A percentile compares a stretch with the other conserved stretches of the same genome.
Conservation (phyloP, 1,140 invertebrate genomes). For the Leptinotarsa defecta region DNA sequence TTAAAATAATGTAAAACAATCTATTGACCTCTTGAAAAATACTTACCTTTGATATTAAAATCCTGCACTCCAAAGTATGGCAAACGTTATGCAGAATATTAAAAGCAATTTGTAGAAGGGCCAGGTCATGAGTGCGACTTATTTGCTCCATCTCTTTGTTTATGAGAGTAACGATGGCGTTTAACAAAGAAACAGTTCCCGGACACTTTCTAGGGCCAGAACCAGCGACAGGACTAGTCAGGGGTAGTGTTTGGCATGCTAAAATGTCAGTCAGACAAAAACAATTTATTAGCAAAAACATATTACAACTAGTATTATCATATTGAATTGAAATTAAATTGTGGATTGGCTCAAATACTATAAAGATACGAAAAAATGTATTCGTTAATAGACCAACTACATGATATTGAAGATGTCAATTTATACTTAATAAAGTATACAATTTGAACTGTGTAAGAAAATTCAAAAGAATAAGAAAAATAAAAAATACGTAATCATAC, state of each 20-base stretch:
- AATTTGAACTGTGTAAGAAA: no score
- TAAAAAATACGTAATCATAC: no score
- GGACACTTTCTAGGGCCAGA: constrained; percentile 60
- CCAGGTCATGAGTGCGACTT: constrained; percentile 55
- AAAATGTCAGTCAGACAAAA: constrained; percentile 32
- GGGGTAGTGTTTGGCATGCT: constrained; percentile 60
- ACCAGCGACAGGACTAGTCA: constrained; percentile 61
- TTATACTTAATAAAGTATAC: no score
- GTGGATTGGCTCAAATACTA: no score
- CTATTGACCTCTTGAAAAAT: no score
- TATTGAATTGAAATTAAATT: no score
- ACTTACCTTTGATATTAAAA: constrained; percentile 60
- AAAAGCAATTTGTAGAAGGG: constrained; percentile 57
- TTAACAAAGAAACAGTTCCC: constrained; percentile 59
- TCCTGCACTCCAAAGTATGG: constrained; percentile 59
- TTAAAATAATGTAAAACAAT: no score
- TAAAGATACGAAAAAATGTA: no score
- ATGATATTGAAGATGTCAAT: no score
- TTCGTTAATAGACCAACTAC: no score
- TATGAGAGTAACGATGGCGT: constrained; percentile 57
- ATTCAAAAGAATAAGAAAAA: no score
- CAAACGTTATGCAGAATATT: constrained; percentile 59
- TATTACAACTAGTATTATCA: no score
- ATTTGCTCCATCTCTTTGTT: constrained; percentile 60
- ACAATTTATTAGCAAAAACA: not conserved